phyloP scores from a whole-genome alignment of 1,140 invertebrate species.

The Listronotus oregonensis region DNA sequence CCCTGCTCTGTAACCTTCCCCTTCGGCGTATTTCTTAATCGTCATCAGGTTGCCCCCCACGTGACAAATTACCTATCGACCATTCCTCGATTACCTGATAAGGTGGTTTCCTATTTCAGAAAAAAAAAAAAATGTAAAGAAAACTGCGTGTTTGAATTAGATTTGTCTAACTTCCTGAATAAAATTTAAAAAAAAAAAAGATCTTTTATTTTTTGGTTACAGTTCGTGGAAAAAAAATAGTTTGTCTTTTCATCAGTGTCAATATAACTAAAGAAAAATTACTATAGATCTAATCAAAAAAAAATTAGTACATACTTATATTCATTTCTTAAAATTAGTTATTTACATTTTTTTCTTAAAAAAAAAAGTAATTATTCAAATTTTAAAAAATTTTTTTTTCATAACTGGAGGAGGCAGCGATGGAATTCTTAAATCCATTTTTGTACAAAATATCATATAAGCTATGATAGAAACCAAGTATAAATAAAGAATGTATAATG shows the following conservation, averaged over 20 bases:
- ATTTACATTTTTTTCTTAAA: too few relatives aligned
- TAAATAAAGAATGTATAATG: too few relatives aligned
- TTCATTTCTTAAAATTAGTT: too few relatives aligned
- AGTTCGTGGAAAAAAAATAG: background rate
- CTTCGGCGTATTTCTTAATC: slow-evolving; percentile 33
- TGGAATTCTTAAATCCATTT: too few relatives aligned
- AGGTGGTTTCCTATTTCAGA: slow-evolving; percentile 23
- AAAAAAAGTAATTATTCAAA: too few relatives aligned
- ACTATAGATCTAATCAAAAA: too few relatives aligned
- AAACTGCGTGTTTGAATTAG: slow-evolving; percentile 30
- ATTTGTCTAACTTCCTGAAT: slow-evolving; percentile 33
- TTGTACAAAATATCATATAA: too few relatives aligned
- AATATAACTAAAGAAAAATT: too few relatives aligned
- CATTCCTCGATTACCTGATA: slow-evolving; percentile 37
- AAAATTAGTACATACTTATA: too few relatives aligned
- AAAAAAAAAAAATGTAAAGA: slow-evolving; percentile 22
- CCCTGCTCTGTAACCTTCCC: slow-evolving; percentile 22
- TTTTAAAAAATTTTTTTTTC: too few relatives aligned
- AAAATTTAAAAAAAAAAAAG: slow-evolving; percentile 26
- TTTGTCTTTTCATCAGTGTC: background rate
- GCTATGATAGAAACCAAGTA: too few relatives aligned
- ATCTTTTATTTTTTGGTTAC: background rate
- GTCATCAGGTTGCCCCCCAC: slow-evolving; percentile 33
- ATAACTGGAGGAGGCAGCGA: too few relatives aligned
- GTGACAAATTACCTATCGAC: slow-evolving; percentile 38